A percentile compares a stretch with the other conserved stretches of the same genome.
phyloP scores from a whole-genome alignment of 2,113 vertebrate species.

The Zeus faber region DNA sequence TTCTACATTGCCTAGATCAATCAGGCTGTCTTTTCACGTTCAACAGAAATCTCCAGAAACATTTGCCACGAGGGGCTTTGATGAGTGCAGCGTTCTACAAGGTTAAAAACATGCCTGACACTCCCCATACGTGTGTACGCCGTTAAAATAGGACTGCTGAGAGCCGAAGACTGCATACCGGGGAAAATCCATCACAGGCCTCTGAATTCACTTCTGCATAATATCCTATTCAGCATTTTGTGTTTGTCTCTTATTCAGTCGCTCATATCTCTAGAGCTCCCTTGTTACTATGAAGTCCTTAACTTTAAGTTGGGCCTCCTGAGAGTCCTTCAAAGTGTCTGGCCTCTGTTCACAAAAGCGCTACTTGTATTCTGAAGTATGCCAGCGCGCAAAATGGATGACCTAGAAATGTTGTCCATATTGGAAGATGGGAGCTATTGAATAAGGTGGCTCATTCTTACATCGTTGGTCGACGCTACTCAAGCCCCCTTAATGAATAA shows the following conservation, averaged over 20 bases:
- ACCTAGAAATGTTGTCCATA: constrained; percentile 64
- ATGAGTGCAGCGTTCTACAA: constrained; percentile 53
- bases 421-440: constrained; percentile 65
- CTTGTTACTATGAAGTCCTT: constrained; percentile 46
- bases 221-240: constrained; percentile 21
- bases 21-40: constrained; percentile 65
- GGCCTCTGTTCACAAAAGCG: constrained; percentile 52
- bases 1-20: constrained; percentile 70
- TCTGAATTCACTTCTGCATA: constrained; percentile 15
- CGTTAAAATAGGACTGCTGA: constrained; percentile 40
- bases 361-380: constrained; percentile 59
- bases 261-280: constrained; percentile 19
- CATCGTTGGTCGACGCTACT: constrained; percentile 56
- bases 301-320: constrained; percentile 46
- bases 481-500: constrained; percentile 66
- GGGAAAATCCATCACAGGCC: constrained; percentile 27
- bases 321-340: constrained; percentile 52
- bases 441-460: constrained; percentile 64
- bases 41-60: constrained; percentile 65
- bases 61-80: constrained; percentile 57
- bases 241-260: constrained; percentile 29
- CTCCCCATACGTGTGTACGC: constrained; percentile 20
- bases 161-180: constrained; percentile 21
- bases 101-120: constrained; percentile 45
- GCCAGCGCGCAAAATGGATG: constrained; percentile 52